Conservation (phyloP, 2,888 invertebrate species). For the Arrhopalites spinosus region DNA sequence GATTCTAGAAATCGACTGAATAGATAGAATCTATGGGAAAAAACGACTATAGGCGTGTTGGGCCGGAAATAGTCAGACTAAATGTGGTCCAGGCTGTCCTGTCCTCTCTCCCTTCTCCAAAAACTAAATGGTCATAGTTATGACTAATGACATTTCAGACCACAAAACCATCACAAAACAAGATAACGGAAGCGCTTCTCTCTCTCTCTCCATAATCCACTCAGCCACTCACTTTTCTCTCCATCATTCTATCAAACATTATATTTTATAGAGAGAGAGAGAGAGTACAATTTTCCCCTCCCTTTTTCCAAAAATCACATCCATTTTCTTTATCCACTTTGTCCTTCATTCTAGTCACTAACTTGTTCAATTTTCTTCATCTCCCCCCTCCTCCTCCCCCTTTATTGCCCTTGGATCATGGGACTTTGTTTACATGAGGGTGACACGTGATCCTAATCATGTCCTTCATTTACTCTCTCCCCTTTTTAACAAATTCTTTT, state of each 20-base stretch:
- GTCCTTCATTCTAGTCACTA: background rate
- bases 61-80: constrained; percentile 53
- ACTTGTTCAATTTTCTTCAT: constrained; percentile 1
- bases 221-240: constrained; percentile 11
- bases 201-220: constrained; percentile 9
- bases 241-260: background rate
- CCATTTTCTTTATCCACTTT: background rate
- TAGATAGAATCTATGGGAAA: constrained; percentile 35
- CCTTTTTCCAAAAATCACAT: background rate
- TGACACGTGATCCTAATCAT: too few species aligned
- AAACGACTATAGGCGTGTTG: constrained; percentile 47
- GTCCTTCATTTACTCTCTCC: too few species aligned
- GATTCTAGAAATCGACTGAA: constrained; percentile 10
- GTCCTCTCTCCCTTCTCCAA: constrained; percentile 35
- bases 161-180: constrained; percentile 34
- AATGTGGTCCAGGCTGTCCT: constrained; percentile 49
- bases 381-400: background rate
- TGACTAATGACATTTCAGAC: constrained; percentile 44
- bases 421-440: too few species aligned
- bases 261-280: too few species aligned
- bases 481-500: background rate
- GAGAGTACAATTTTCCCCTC: too few species aligned
- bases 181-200: constrained; percentile 31
- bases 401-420: background rate
- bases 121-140: constrained; percentile 39